Evolutionary conservation across 2,113 vertebrate genomes (phyloP).

Genomic region (zebrafish (Danio rerio)): GRCz12tu NC_133191.1:31879001-31879500

Average conservation of each 20-base stretch:
- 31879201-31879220: not conserved
- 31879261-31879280: not conserved
- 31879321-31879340: not conserved
- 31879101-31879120: conserved; percentile 75
- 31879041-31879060: conserved; percentile 2
- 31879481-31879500: conserved; percentile 79
- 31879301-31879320: not conserved
- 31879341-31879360: not conserved
- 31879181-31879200: conserved; percentile 75
- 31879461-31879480: conserved; percentile 16
- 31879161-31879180: conserved; percentile 78
- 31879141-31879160: conserved; percentile 79
- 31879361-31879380: not conserved
- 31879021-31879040: not conserved
- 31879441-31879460: not conserved
- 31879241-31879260: not conserved
- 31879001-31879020: not conserved
- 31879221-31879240: not conserved
- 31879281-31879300: not conserved
- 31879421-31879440: not conserved
- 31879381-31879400: not conserved
- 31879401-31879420: not conserved
- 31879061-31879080: conserved; percentile 24
- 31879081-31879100: conserved; percentile 81
- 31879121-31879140: conserved; percentile 73